Percentiles rank a stretch among this genome's conserved stretches.
These are phyloP conservation scores for Atherinosoma microstoma DNA, from an alignment of 2,797 vertebrate species.

Conservation along the genomic window DNA sequence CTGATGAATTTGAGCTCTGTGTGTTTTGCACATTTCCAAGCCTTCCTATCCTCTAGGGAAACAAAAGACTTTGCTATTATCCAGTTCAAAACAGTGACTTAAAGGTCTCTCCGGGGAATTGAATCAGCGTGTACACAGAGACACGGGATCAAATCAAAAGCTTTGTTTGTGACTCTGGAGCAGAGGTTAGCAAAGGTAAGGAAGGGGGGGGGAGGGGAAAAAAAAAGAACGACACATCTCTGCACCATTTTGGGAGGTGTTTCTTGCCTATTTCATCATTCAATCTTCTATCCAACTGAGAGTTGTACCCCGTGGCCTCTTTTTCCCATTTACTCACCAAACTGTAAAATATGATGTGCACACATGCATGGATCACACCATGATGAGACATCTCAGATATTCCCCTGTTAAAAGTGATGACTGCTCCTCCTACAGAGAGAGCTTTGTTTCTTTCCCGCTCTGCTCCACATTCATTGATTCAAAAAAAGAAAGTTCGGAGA, in stretches of 20 bases:
- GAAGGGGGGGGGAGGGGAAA: neutral
- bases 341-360: constrained; percentile 42
- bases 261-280: constrained; percentile 76
- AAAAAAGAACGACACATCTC: neutral
- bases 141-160: constrained; percentile 32
- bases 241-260: constrained; percentile 45
- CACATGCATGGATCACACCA: constrained; percentile 29
- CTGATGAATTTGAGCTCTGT: neutral
- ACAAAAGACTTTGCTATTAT: constrained; percentile 17
- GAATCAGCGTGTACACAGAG: constrained; percentile 29
- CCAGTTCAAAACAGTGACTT: constrained; percentile 22
- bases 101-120: constrained; percentile 33
- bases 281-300: constrained; percentile 56
- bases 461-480: constrained; percentile 32
- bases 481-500: neutral
- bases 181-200: constrained; percentile 50
- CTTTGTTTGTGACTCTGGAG: constrained; percentile 32
- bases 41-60: neutral
- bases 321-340: constrained; percentile 37
- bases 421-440: constrained; percentile 13
- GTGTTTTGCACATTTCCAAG: neutral
- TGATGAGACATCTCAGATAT: constrained; percentile 23
- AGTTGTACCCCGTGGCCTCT: constrained; percentile 27
- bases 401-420: constrained; percentile 24
- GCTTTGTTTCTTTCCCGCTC: constrained; percentile 5